These are phyloP conservation scores for Planiliza haematocheilus DNA, from an alignment of 2,113 vertebrate genomes.

Conservation along the genomic window DNA sequence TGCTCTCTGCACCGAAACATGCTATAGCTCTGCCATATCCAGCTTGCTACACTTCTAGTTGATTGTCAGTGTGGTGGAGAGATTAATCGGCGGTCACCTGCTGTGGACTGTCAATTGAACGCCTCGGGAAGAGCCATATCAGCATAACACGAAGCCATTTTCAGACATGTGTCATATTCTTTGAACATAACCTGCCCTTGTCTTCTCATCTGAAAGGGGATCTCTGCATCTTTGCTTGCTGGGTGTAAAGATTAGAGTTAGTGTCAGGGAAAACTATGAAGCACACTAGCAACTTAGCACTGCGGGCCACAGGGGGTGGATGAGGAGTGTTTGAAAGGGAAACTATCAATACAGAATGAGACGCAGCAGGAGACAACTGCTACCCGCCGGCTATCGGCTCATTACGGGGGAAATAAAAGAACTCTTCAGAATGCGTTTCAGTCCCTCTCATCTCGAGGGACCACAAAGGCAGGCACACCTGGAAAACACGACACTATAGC, in stretches of 20 bases:
- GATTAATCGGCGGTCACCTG: conserved; percentile 76
- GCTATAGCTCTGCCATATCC: conserved; percentile 33
- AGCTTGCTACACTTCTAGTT: conserved; percentile 38
- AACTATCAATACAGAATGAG: conserved; percentile 66
- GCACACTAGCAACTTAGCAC: conserved; percentile 49
- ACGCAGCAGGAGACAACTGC: conserved; percentile 71
- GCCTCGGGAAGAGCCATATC: conserved; percentile 67
- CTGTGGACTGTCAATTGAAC: conserved; percentile 76
- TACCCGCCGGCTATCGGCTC: conserved; percentile 68
- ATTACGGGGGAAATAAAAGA: conserved; percentile 73
- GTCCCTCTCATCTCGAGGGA: conserved; percentile 45
- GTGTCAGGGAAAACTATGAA: conserved; percentile 55
- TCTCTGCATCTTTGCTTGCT: conserved; percentile 44
- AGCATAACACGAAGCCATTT: conserved; percentile 71
- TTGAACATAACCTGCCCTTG: conserved; percentile 59
- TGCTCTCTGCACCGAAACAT: conserved; percentile 44
- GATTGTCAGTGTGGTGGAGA: conserved; percentile 61
- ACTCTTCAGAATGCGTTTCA: conserved; percentile 54
- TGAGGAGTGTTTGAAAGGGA: conserved; percentile 69
- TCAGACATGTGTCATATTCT: conserved; percentile 68
- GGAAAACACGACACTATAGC: conserved; percentile 23
- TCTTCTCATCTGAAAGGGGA: conserved; percentile 62
- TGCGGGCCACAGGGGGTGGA: conserved; percentile 54
- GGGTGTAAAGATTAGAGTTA: conserved; percentile 68
- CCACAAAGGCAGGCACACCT: conserved; percentile 29